A percentile compares a stretch with the other conserved stretches of the same genome.
Evolutionary conservation across 2,797 vertebrate species (phyloP).

Genomic region (Heterohyrax brucei): DNA sequence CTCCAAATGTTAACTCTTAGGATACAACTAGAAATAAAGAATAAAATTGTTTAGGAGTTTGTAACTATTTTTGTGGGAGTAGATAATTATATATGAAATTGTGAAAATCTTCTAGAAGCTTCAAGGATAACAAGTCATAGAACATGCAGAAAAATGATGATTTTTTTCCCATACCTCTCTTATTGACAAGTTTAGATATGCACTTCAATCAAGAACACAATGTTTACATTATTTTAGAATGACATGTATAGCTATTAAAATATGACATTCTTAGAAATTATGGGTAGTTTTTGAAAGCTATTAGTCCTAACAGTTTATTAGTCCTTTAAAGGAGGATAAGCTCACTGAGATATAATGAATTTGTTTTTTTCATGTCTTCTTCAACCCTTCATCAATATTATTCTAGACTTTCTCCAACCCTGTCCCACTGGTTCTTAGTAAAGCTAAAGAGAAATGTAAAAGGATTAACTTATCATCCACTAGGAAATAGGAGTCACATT

Average conservation of each 20-base stretch:
- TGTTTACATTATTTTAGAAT: slow-evolving; percentile 58
- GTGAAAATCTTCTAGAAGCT: slow-evolving; percentile 24
- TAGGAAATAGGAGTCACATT: background rate
- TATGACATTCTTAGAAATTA: slow-evolving; percentile 42
- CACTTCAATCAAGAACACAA: slow-evolving; percentile 35
- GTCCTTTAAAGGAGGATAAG: slow-evolving; percentile 47
- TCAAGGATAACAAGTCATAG: background rate
- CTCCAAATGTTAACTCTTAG: background rate
- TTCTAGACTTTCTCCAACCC: background rate
- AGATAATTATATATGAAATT: background rate
- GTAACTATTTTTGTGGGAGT: background rate
- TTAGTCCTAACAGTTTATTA: slow-evolving; percentile 15
- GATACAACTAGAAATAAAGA: slow-evolving; percentile 7
- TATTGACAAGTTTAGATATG: slow-evolving; percentile 30
- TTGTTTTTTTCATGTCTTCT: slow-evolving; percentile 9
- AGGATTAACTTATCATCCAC: background rate
- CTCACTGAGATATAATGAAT: slow-evolving; percentile 55
- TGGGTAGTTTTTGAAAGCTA: slow-evolving; percentile 42
- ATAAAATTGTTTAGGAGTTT: slow-evolving; percentile 7
- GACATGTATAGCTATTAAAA: background rate
- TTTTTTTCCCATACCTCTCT: slow-evolving; percentile 20
- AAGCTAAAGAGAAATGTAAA: background rate
- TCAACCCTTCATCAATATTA: background rate
- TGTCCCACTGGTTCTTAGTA: slow-evolving; percentile 6
- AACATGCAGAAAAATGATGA: slow-evolving; percentile 2